Evolutionary conservation across 2,113 vertebrate genomes (phyloP).

Genomic region (Cottus gobio): DNA sequence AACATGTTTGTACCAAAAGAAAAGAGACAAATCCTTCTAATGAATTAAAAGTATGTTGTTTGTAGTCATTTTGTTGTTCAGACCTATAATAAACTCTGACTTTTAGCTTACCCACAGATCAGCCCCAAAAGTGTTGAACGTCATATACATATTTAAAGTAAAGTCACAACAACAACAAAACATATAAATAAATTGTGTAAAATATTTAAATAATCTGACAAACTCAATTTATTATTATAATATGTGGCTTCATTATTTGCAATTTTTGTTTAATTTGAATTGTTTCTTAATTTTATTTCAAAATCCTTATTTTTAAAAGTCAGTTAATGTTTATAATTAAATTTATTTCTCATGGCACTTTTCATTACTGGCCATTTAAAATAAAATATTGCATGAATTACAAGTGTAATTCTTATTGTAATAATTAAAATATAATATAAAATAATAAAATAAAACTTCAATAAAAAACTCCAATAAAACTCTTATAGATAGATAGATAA

Average conservation of each 20-base stretch:
- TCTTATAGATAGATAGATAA: no score
- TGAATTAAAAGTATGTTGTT: no score
- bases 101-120: no score
- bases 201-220: neutral
- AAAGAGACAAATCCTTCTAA: no score
- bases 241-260: neutral
- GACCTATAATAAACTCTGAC: no score
- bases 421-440: no score
- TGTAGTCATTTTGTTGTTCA: no score
- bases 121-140: no score
- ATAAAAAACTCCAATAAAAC: no score
- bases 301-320: neutral
- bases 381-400: neutral
- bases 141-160: neutral
- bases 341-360: neutral
- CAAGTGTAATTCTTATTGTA: neutral
- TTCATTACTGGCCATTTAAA: neutral
- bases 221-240: neutral
- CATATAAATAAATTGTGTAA: neutral
- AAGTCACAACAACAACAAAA: neutral
- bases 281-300: neutral
- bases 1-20: no score
- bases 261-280: neutral
- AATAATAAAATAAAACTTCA: no score
- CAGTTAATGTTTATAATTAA: neutral